A percentile compares a stretch with the other conserved stretches of the same genome.
These are phyloP conservation scores for Crax fasciolata DNA, from an alignment of 2,797 vertebrate species.

Conservation along the genomic window DNA sequence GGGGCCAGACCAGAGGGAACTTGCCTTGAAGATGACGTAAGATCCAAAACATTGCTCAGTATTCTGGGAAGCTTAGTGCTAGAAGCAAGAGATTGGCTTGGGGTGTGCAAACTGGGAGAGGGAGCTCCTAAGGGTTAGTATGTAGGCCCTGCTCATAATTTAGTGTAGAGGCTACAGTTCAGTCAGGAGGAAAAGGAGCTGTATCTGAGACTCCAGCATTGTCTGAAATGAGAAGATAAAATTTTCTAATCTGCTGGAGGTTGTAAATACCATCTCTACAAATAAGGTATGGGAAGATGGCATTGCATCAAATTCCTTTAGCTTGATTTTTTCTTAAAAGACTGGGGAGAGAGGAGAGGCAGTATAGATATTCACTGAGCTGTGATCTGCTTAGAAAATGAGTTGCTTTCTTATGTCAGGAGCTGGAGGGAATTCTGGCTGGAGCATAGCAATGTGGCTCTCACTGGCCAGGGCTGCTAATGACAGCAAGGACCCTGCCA, in stretches of 20 bases:
- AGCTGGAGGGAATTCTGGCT: not conserved
- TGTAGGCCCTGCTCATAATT: not conserved
- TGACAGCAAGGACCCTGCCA: not conserved
- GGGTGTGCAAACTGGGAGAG: not conserved
- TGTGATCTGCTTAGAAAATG: not conserved
- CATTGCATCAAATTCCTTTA: not conserved
- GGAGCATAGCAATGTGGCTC: not conserved
- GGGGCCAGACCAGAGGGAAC: not conserved
- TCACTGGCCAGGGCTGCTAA: not conserved
- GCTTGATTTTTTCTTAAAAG: not conserved
- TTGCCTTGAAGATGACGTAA: not conserved
- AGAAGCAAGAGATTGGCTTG: not conserved
- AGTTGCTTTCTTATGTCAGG: not conserved
- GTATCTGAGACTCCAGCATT: not conserved
- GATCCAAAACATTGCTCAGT: not conserved
- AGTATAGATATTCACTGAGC: not conserved
- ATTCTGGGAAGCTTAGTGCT: not conserved
- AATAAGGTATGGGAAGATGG: not conserved
- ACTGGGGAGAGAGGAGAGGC: not conserved
- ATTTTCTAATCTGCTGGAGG: not conserved
- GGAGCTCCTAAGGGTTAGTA: not conserved
- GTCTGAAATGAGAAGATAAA: not conserved
- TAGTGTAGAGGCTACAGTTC: not conserved
- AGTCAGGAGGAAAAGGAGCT: not conserved
- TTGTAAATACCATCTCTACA: not conserved